A percentile compares a stretch with the other conserved stretches of the same genome.
These are phyloP conservation scores for Geopemphigus sp. DNA, from an alignment of 1,140 invertebrate species.

Conservation along the genomic window DNA sequence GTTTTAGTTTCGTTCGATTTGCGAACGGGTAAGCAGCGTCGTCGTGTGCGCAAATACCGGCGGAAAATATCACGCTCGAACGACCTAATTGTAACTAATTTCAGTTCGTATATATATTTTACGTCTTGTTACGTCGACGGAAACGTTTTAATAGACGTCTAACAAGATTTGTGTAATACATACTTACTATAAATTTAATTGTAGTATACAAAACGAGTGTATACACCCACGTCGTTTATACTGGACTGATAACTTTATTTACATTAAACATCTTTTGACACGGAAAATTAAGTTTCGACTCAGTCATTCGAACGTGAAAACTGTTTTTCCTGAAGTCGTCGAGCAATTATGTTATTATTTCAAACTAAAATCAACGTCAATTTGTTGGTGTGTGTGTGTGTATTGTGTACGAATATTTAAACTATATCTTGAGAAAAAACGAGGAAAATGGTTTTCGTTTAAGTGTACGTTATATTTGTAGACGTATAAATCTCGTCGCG, in stretches of 20 bases:
- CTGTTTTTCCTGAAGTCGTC: background rate
- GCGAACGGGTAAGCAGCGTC: no score
- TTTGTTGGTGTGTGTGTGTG: no score
- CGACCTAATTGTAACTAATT: no score
- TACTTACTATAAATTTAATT: no score
- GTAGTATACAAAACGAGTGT: background rate
- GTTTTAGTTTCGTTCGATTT: no score
- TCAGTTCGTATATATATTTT: no score
- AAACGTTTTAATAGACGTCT: background rate
- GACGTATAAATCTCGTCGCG: no score
- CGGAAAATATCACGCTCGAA: no score
- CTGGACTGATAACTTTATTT: background rate
- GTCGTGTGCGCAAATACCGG: no score
- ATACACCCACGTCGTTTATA: background rate
- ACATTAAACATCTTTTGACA: slow-evolving; percentile 20
- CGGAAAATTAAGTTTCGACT: slow-evolving; percentile 6
- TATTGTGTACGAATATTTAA: background rate
- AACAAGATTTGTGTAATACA: background rate
- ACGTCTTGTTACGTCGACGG: background rate
- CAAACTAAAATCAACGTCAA: background rate
- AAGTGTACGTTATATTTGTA: no score
- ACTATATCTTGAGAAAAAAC: background rate
- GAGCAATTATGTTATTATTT: slow-evolving; percentile 7
- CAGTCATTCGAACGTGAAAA: slow-evolving; percentile 4
- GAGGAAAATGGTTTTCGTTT: no score